These are phyloP conservation scores for Hesperophylax magnus DNA, from an alignment of 1,140 invertebrate species.

Conservation along the genomic window DNA sequence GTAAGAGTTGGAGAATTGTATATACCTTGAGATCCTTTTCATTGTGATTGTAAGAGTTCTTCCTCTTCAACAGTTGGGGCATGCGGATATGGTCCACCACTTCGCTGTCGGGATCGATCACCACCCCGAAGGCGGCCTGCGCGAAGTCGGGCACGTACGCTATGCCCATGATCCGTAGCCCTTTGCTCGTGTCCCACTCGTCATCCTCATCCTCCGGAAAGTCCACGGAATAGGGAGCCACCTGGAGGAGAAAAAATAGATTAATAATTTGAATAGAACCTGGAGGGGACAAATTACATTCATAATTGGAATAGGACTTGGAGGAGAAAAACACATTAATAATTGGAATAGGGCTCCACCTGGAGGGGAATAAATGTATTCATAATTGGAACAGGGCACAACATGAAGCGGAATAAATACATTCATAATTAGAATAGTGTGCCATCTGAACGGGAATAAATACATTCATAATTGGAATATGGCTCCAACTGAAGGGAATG, in stretches of 20 bases:
- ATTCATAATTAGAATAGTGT: too few species aligned
- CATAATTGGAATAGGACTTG: too few species aligned
- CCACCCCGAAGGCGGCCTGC: constrained; percentile 90
- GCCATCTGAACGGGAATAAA: too few species aligned
- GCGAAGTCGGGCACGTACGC: constrained; percentile 90
- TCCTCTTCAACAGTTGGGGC: constrained; percentile 87
- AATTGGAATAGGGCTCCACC: too few species aligned
- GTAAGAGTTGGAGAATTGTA: too few species aligned
- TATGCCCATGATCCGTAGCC: constrained; percentile 89
- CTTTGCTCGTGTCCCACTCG: constrained; percentile 90
- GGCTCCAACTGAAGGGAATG: too few species aligned
- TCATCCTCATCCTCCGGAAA: constrained; percentile 90
- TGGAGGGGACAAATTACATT: too few species aligned
- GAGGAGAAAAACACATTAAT: too few species aligned
- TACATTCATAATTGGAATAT: too few species aligned
- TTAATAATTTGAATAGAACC: not conserved
- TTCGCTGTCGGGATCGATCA: constrained; percentile 91
- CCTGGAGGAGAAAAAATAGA: constrained; percentile 67
- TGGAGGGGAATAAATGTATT: too few species aligned
- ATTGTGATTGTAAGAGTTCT: constrained; percentile 80
- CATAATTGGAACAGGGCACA: too few species aligned
- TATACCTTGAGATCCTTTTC: constrained; percentile 74
- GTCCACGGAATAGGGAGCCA: constrained; percentile 87
- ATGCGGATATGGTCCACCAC: constrained; percentile 92
- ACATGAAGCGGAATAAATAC: too few species aligned